phyloP scores from a whole-genome alignment of 2,888 invertebrate species.

The Troides aeacus region DNA sequence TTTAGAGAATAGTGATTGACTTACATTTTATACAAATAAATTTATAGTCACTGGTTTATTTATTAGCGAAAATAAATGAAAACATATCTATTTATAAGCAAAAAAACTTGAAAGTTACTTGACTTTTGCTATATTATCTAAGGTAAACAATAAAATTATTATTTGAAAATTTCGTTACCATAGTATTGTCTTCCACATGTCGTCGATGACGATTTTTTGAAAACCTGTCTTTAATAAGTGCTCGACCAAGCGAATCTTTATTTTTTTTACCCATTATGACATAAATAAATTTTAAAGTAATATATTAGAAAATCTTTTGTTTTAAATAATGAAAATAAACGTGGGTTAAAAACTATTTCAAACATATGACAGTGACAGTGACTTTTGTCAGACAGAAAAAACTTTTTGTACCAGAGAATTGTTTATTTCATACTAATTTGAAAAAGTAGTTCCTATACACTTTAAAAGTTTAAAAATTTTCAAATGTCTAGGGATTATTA shows the following conservation, averaged over 20 bases:
- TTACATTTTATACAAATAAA: background rate
- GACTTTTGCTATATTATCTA: no score
- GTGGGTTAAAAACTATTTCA: conserved; percentile 7
- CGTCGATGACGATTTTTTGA: conserved; percentile 81
- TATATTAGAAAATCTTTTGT: conserved; percentile 9
- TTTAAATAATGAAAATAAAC: conserved; percentile 13
- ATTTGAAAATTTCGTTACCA: conserved; percentile 74
- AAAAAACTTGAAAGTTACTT: no score
- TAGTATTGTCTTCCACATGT: conserved; percentile 85
- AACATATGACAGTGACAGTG: conserved; percentile 2
- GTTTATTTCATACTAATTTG: no score
- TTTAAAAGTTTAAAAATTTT: no score
- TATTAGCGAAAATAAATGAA: no score
- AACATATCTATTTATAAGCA: no score
- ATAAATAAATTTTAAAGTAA: conserved; percentile 17
- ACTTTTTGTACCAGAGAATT: no score
- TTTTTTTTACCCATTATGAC: conserved; percentile 86
- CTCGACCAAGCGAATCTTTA: conserved; percentile 83
- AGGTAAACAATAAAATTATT: background rate
- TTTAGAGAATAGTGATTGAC: conserved; percentile 4
- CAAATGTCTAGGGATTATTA: no score
- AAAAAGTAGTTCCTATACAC: no score
- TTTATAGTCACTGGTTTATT: no score
- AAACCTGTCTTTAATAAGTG: conserved; percentile 88
- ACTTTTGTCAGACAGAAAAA: background rate